Evolutionary conservation across 2,888 invertebrate genomes (phyloP), one percentile per base, ranked within the genome.

Genomic region (Sminthurides aquaticus): DNA sequence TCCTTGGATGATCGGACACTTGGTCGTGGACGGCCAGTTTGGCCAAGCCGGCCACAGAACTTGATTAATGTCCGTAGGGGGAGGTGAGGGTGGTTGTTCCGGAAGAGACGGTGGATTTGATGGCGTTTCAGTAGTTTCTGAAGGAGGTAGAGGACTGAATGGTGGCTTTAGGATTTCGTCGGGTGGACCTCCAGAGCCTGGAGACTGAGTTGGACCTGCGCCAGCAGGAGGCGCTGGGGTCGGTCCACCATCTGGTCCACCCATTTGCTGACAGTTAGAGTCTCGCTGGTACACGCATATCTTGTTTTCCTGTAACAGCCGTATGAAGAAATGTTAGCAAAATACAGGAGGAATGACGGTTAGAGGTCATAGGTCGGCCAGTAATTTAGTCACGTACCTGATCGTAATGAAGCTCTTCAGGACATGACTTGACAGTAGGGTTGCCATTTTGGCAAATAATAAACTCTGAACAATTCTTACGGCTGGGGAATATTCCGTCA

Each of bases 391-490:
- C 5, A 54, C 55, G 29, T 58, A 71, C 71, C 63, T 64, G 57
- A 56, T 70, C 65, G 56, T 67, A 71, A 5, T 66, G 63, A n/a
- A 68, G 58, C 34, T 64, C 66, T 26, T 69, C 64, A 22, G 67
- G 65, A 59, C 72, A 72, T 3, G 49, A 54, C 34, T 66, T 66
- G 8, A 61, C 55, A 1, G 59, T 66, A 2, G 65, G 68, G 34
- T 20, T 67, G 29, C 72, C 72, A 15, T 65, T 66, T 65, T 70
- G 69, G 56, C 72, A 72, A 1, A 72, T 70, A 8, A 70, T 58
- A 57, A 58, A 72, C 55, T 68, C 56, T 25, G 64, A 49, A 24
- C 72, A 72, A 56, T 69, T 54, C 1, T 24, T 11, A 0, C 54
- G 58, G 58, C 63, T 59, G 8, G 69, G 57, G 62, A 68, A 70